Conservation (phyloP, 2,888 invertebrate species). For the Imbricaverruca yamaguchii region DNA sequence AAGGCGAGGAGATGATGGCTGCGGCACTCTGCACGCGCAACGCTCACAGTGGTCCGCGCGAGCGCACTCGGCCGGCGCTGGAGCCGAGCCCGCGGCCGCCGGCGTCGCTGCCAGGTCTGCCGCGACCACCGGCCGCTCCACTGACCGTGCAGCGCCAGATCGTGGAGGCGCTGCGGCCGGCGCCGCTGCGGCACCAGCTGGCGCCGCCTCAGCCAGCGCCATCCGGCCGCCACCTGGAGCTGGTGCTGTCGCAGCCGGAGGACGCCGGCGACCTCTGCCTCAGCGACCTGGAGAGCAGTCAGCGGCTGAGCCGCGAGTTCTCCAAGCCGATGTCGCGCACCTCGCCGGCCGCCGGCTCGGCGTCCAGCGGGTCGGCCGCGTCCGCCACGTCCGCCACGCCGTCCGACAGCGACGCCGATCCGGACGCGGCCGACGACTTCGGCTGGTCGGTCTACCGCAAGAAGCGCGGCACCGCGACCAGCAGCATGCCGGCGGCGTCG, state of each 20-base stretch:
- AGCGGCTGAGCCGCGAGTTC: conserved; percentile 27
- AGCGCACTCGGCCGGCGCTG: neutral
- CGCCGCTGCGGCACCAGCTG: conserved; percentile 29
- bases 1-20: conserved; percentile 39
- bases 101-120: conserved; percentile 5
- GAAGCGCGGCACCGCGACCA: conserved; percentile 9
- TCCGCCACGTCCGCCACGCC: neutral
- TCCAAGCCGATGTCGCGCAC: conserved; percentile 25
- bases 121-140: neutral
- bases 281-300: conserved; percentile 30
- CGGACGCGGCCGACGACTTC: neutral
- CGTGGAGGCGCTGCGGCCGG: conserved; percentile 28
- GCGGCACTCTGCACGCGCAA: conserved; percentile 13
- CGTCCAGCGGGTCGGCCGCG: too few species aligned
- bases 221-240: neutral
- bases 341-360: conserved; percentile 28
- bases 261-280: conserved; percentile 32
- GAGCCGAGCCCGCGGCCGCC: conserved; percentile 12
- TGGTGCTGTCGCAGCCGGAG: conserved; percentile 33
- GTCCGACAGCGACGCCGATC: neutral
- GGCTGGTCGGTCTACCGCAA: conserved; percentile 21
- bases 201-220: conserved; percentile 22
- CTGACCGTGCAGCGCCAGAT: conserved; percentile 15
- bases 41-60: conserved; percentile 8
- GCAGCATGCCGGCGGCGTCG: neutral